These are phyloP conservation scores for Phaedon cochleariae DNA, from an alignment of 2,888 invertebrate genomes.

Conservation along the genomic window DNA sequence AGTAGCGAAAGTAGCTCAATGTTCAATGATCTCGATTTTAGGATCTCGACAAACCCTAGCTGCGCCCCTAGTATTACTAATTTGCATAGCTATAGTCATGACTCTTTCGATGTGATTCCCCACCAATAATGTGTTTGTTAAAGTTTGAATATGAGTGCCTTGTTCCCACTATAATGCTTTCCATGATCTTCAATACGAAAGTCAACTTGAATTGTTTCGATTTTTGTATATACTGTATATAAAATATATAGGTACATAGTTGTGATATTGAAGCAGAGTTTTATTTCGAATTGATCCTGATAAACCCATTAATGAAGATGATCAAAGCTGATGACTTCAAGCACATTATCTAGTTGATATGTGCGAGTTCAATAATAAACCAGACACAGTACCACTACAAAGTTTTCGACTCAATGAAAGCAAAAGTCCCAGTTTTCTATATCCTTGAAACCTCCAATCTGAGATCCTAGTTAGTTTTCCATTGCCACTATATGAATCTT, in stretches of 20 bases:
- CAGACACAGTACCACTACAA: no score
- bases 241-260: conserved; percentile 41
- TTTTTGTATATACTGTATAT: conserved; percentile 43
- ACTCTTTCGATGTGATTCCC: conserved; percentile 48
- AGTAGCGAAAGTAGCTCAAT: conserved; percentile 49
- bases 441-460: no score
- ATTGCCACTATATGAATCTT: no score
- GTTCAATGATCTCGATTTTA: conserved; percentile 59
- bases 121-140: conserved; percentile 40
- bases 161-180: conserved; percentile 46
- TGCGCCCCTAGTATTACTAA: conserved; percentile 43
- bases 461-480: no score
- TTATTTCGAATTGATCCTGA: no score
- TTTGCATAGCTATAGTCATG: conserved; percentile 47
- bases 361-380: no score
- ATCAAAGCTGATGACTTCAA: no score
- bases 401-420: no score
- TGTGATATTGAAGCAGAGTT: conserved; percentile 33
- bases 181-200: conserved; percentile 47
- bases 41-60: conserved; percentile 47
- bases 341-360: no score
- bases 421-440: no score
- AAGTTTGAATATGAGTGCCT: conserved; percentile 42
- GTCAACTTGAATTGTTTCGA: conserved; percentile 30
- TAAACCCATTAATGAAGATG: no score